phyloP scores from a whole-genome alignment of 2,888 invertebrate species.

The Eutolmus rufibarbis region DNA sequence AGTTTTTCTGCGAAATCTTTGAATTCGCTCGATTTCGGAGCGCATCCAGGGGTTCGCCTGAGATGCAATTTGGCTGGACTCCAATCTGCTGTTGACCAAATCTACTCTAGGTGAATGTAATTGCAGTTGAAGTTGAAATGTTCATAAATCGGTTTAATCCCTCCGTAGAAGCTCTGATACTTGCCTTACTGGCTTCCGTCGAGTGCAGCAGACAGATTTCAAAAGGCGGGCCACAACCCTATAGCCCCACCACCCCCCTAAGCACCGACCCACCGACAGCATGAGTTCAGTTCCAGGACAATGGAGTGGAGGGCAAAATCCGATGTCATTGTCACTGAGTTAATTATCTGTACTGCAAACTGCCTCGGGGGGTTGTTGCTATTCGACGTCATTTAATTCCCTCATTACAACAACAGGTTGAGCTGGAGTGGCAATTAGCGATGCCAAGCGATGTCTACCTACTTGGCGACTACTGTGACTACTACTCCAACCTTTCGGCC shows the following conservation, averaged over 20 bases:
- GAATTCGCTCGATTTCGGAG: neutral
- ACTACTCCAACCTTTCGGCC: neutral
- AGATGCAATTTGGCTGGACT: conserved; percentile 17
- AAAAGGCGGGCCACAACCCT: neutral
- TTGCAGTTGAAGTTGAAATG: conserved; percentile 21
- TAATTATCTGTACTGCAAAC: conserved; percentile 35
- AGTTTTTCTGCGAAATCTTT: neutral
- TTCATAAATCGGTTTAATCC: conserved; percentile 32
- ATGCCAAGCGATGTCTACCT: neutral
- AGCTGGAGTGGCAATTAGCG: conserved; percentile 32
- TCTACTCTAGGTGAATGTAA: conserved; percentile 16
- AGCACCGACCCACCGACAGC: neutral
- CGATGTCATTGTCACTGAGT: conserved; percentile 34
- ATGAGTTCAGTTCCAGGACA: neutral
- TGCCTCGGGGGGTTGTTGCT: conserved; percentile 18
- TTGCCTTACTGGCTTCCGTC: conserved; percentile 8
- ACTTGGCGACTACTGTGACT: neutral
- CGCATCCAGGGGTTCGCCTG: neutral
- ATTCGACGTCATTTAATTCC: conserved; percentile 33
- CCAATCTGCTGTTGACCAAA: conserved; percentile 21
- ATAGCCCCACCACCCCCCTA: neutral
- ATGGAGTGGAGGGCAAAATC: neutral
- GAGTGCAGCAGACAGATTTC: neutral
- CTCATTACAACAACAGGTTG: conserved; percentile 35
- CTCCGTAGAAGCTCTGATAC: neutral